These are phyloP conservation scores for Nasonia oneida DNA, from an alignment of 2,888 invertebrate genomes.

Conservation along the genomic window DNA sequence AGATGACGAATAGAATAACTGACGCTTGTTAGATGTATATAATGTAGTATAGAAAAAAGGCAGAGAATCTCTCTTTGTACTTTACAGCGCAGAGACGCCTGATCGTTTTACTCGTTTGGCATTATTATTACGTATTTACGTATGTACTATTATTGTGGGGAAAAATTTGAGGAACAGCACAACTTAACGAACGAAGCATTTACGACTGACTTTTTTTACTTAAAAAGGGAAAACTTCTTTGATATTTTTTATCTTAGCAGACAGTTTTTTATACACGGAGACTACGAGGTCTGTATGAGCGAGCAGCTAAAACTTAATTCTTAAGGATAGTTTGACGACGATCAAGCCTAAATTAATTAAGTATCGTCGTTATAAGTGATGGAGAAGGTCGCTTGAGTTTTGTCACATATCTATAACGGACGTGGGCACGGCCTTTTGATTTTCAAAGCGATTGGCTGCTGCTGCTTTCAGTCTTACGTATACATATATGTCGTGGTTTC, in stretches of 20 bases:
- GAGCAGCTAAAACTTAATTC: constrained; percentile 60
- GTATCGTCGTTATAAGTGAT: constrained; percentile 45
- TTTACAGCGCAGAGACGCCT: constrained; percentile 42
- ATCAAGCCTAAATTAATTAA: constrained; percentile 47
- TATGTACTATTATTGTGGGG: constrained; percentile 5
- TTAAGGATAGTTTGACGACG: constrained; percentile 50
- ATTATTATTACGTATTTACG: constrained; percentile 27
- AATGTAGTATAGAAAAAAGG: constrained; percentile 74
- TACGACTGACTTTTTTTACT: constrained; percentile 61
- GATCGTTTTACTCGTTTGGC: constrained; percentile 42
- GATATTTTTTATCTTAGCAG: constrained; percentile 54
- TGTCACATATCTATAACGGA: constrained; percentile 44
- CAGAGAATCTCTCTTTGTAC: constrained; percentile 54
- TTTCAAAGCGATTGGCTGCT: constrained; percentile 8
- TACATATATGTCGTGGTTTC: too few relatives aligned
- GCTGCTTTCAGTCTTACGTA: neutral
- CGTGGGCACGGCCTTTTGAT: constrained; percentile 14
- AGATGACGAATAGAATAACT: constrained; percentile 64
- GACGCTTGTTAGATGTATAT: constrained; percentile 76
- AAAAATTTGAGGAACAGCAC: constrained; percentile 38
- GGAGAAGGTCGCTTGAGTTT: constrained; percentile 32
- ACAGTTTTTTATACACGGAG: constrained; percentile 45
- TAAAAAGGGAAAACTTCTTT: constrained; percentile 46
- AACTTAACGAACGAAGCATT: constrained; percentile 54
- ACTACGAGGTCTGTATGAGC: constrained; percentile 40